A percentile compares a stretch with the other conserved stretches of the same genome.
Conservation (phyloP, 1,140 invertebrate species). For the Steinernema feltiae region DNA sequence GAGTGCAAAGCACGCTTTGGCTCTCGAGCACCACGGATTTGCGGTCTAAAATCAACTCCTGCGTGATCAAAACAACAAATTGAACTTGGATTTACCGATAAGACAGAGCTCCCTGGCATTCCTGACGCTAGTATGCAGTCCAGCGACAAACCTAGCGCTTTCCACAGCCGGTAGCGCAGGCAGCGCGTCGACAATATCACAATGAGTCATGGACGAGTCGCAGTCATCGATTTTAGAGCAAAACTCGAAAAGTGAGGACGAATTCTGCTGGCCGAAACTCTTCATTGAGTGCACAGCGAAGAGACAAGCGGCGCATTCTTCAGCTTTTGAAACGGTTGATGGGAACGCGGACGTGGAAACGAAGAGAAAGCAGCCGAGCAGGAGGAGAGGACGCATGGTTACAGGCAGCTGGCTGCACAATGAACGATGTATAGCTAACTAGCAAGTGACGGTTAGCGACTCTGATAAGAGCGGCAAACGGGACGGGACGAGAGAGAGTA, state of each 20-base stretch:
- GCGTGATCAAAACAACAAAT: background rate
- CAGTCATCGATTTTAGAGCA: background rate
- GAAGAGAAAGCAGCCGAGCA: background rate
- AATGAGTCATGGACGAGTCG: background rate
- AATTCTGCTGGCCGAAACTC: background rate
- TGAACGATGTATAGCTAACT: background rate
- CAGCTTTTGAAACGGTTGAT: background rate
- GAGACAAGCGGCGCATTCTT: conserved; percentile 17
- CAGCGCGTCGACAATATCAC: background rate
- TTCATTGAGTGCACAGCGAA: conserved; percentile 11
- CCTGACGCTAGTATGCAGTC: background rate
- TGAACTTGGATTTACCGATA: background rate
- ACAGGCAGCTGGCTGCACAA: background rate
- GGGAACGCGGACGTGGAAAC: background rate
- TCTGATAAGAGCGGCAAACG: too few relatives aligned
- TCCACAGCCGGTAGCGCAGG: background rate
- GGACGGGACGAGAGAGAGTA: too few relatives aligned
- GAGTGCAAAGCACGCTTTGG: background rate
- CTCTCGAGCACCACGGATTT: background rate
- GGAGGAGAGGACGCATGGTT: conserved; percentile 4
- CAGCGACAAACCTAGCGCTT: background rate
- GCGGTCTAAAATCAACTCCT: background rate
- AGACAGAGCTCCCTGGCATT: background rate
- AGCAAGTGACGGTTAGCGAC: too few relatives aligned
- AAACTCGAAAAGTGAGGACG: background rate